Conservation (phyloP, 2,113 vertebrate species). For the Stigmatopora argus region DNA sequence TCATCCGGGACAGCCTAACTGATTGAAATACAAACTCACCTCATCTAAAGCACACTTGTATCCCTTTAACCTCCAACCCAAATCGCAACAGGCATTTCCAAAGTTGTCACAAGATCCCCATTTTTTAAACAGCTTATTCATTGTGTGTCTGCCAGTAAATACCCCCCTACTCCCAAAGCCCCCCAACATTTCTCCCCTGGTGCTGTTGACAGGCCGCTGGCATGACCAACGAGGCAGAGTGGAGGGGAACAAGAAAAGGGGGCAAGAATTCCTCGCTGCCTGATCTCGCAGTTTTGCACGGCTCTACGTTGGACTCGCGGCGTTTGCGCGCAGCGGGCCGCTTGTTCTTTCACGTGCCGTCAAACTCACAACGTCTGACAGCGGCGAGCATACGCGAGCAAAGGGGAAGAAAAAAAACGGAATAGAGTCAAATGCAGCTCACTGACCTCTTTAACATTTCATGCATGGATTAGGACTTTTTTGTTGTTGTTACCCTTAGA, state of each 20-base stretch:
- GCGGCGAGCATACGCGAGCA: conserved; percentile 26
- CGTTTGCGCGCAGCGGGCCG: conserved; percentile 10
- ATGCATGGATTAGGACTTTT: too few species aligned
- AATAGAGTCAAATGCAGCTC: conserved; percentile 9
- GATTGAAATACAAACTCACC: not conserved
- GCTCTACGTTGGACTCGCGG: conserved; percentile 12
- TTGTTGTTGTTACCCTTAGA: too few species aligned
- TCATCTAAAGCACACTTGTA: not conserved
- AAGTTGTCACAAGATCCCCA: conserved; percentile 68
- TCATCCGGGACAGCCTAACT: conserved; percentile 34
- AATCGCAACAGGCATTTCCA: conserved; percentile 32
- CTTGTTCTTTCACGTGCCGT: conserved; percentile 26
- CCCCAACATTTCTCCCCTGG: not conserved
- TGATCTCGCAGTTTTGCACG: conserved; percentile 37
- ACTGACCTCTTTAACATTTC: too few species aligned
- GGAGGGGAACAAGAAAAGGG: conserved; percentile 16
- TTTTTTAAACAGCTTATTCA: conserved; percentile 63
- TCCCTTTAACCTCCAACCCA: conserved; percentile 23
- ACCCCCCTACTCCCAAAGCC: conserved; percentile 1
- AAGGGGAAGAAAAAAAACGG: conserved; percentile 41
- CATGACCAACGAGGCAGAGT: conserved; percentile 22
- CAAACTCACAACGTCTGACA: conserved; percentile 23
- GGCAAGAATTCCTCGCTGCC: conserved; percentile 36
- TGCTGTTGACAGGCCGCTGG: conserved; percentile 38
- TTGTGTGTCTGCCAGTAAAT: conserved; percentile 56